Evolutionary conservation across 2,113 vertebrate genomes (phyloP).

Genomic region (Anguilla japonica): DNA sequence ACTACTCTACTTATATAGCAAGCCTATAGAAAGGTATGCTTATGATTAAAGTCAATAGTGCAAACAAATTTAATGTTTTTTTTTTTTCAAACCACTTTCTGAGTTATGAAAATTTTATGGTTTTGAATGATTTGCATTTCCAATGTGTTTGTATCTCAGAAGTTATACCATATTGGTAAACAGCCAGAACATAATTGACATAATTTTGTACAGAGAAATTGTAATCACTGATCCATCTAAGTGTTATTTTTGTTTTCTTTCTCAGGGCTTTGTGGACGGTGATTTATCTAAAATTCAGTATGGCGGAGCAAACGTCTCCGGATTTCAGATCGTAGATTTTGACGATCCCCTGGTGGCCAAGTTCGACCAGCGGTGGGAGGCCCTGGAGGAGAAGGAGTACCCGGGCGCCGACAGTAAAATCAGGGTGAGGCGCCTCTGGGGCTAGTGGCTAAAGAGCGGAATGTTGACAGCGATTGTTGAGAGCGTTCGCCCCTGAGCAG

Average conservation of each 20-base stretch:
- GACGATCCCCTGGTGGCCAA: slow-evolving; percentile 94
- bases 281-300: slow-evolving; percentile 98
- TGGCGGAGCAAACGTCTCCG: slow-evolving; percentile 96
- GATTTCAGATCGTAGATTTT: slow-evolving; percentile 98
- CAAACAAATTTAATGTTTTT: too few species aligned
- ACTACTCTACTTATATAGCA: too few species aligned
- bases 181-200: not conserved
- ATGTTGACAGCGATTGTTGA: not conserved
- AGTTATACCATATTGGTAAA: not conserved
- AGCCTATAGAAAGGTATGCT: too few species aligned
- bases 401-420: slow-evolving; percentile 94
- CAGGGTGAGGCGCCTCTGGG: slow-evolving; percentile 70
- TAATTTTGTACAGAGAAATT: not conserved
- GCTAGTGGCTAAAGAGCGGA: not conserved
- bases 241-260: slow-evolving; percentile 16
- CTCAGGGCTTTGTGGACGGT: slow-evolving; percentile 93
- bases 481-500: not conserved
- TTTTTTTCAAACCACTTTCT: too few species aligned
- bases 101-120: too few species aligned
- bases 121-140: not conserved
- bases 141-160: not conserved
- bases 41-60: too few species aligned
- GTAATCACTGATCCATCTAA: not conserved
- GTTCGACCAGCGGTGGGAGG: slow-evolving; percentile 97
- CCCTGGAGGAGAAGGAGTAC: slow-evolving; percentile 95